Evolutionary conservation across 2,113 vertebrate genomes (phyloP).

Genomic region (Hyla sarda): DNA sequence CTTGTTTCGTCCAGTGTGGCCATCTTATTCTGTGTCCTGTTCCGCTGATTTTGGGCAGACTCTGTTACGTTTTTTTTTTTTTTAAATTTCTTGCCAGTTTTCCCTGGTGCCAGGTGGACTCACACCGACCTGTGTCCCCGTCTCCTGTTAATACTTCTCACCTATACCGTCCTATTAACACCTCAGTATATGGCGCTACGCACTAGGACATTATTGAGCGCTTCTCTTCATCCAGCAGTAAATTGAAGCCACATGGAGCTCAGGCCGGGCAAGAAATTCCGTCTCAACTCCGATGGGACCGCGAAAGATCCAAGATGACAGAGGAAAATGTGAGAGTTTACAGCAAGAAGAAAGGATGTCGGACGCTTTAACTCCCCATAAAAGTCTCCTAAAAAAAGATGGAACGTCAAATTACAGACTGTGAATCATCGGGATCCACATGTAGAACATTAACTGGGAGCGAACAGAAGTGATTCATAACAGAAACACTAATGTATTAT

Average conservation of each 20-base stretch:
- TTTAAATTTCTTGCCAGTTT: too few species aligned
- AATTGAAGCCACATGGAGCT: not conserved
- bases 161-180: not conserved
- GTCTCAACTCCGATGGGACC: not conserved
- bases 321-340: not conserved
- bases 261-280: not conserved
- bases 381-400: not conserved
- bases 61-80: too few species aligned
- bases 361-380: not conserved
- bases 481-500: too few species aligned
- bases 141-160: not conserved
- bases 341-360: too few species aligned
- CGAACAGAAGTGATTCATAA: not conserved
- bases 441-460: not conserved
- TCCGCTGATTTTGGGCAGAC: too few species aligned
- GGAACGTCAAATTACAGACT: not conserved
- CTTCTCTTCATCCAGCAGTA: not conserved
- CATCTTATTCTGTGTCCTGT: too few species aligned
- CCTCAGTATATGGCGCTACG: not conserved
- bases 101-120: too few species aligned
- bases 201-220: not conserved
- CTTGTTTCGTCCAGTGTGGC: too few species aligned
- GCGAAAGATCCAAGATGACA: not conserved
- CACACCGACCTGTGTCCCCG: too few species aligned
- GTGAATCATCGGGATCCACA: not conserved